Percentiles rank a stretch among this genome's conserved stretches.
phyloP scores from a whole-genome alignment of 2,888 invertebrate genomes.

The Hoplodrina ambigua region DNA sequence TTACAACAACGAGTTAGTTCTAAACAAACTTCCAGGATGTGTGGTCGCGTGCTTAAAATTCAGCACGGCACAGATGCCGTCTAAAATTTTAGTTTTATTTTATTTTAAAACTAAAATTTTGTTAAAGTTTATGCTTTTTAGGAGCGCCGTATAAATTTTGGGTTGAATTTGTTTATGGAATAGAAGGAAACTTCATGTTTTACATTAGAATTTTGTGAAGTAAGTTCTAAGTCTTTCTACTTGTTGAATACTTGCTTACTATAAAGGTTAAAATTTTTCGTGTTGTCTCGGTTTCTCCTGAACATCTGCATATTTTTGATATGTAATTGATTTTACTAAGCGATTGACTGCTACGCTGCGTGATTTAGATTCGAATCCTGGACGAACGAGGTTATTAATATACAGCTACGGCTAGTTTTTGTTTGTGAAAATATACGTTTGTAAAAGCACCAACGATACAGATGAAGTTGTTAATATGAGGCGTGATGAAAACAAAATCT shows the following conservation, averaged over 20 bases:
- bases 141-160: slow-evolving; percentile 48
- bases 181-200: slow-evolving; percentile 29
- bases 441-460: too few species aligned
- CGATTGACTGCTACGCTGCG: too few species aligned
- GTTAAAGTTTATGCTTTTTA: slow-evolving; percentile 69
- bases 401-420: too few species aligned
- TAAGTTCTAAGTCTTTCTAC: neutral
- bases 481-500: too few species aligned
- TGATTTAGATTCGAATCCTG: too few species aligned
- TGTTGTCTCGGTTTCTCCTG: neutral
- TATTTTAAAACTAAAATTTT: slow-evolving; percentile 67
- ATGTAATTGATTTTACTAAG: too few species aligned
- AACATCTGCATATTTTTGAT: neutral
- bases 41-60: slow-evolving; percentile 77
- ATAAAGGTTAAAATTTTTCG: neutral
- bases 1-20: slow-evolving; percentile 78
- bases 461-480: too few species aligned
- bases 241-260: neutral
- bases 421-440: too few species aligned
- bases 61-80: slow-evolving; percentile 75
- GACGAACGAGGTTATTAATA: too few species aligned
- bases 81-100: slow-evolving; percentile 76
- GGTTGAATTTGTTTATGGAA: slow-evolving; percentile 36
- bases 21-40: slow-evolving; percentile 80
- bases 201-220: slow-evolving; percentile 8